Percentiles rank a stretch among this genome's conserved stretches.
Evolutionary conservation across 1,140 invertebrate species (phyloP).

Genomic region (Plutomurus gul): DNA sequence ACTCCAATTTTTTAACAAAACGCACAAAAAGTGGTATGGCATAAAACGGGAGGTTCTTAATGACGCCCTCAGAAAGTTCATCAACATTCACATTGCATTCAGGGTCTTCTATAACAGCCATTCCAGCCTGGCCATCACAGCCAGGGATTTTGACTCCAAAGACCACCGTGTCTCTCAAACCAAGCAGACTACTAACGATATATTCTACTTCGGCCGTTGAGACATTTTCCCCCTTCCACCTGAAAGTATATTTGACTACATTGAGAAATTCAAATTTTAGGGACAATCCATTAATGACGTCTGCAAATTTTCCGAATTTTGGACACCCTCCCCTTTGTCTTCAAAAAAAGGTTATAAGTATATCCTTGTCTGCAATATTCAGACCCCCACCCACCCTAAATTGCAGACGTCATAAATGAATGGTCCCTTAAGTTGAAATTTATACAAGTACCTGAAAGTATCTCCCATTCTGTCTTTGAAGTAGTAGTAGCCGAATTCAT

Average conservation of each 20-base stretch:
- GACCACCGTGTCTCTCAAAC: constrained; percentile 83
- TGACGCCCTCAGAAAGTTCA: constrained; percentile 66
- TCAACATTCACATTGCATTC: constrained; percentile 70
- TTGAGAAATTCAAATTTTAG: constrained; percentile 69
- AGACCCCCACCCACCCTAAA: too few relatives aligned
- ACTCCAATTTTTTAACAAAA: constrained; percentile 76
- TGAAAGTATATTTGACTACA: constrained; percentile 66
- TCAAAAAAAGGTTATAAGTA: too few relatives aligned
- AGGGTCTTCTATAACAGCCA: constrained; percentile 91
- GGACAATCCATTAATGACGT: too few relatives aligned
- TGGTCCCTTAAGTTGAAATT: neutral
- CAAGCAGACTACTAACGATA: constrained; percentile 82
- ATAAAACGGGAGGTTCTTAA: constrained; percentile 76
- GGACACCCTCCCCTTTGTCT: neutral
- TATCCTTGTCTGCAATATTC: too few relatives aligned
- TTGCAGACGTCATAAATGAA: too few relatives aligned
- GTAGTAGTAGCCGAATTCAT: constrained; percentile 67
- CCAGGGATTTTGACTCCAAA: constrained; percentile 74
- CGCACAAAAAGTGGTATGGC: constrained; percentile 86
- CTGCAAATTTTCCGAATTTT: neutral
- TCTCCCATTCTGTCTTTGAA: constrained; percentile 69
- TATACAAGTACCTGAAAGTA: too few relatives aligned
- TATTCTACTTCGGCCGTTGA: constrained; percentile 96
- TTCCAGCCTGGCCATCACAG: constrained; percentile 70
- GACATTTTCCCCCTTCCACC: constrained; percentile 97